Evolutionary conservation across 2,797 vertebrate species (phyloP).

Genomic region (Pseudopleuronectes americanus): DNA sequence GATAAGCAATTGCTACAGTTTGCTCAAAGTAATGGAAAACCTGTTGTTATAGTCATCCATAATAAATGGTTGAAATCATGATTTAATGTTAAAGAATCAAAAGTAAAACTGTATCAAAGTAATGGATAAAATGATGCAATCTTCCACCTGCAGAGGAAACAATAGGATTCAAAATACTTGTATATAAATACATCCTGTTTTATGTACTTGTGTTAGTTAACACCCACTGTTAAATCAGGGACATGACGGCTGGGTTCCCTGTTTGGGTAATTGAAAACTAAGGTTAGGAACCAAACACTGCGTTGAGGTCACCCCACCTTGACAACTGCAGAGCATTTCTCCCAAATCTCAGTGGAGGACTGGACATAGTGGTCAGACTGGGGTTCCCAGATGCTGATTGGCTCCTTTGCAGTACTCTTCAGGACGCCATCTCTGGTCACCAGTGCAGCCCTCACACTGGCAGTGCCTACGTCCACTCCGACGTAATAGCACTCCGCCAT

Average conservation of each 20-base stretch:
- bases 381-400: conserved; percentile 90
- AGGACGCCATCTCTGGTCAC: conserved; percentile 85
- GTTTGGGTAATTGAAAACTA: not conserved
- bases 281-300: not conserved
- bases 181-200: no score
- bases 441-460: conserved; percentile 92
- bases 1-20: no score
- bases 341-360: conserved; percentile 93
- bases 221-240: no score
- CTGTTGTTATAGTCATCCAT: no score
- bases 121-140: no score
- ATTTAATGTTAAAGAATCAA: not conserved
- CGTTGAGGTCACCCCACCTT: conserved; percentile 80
- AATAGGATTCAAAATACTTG: no score
- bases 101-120: not conserved
- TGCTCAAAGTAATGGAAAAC: no score
- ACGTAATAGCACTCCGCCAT: conserved; percentile 85
- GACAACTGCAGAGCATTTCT: conserved; percentile 88
- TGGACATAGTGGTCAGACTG: conserved; percentile 90
- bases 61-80: not conserved
- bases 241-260: not conserved
- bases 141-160: no score
- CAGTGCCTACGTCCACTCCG: conserved; percentile 93
- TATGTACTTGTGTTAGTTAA: no score
- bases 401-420: conserved; percentile 82